Percentiles rank a stretch among this genome's conserved stretches.
phyloP scores from a whole-genome alignment of 2,888 invertebrate genomes.

The Antheraea yamamai region DNA sequence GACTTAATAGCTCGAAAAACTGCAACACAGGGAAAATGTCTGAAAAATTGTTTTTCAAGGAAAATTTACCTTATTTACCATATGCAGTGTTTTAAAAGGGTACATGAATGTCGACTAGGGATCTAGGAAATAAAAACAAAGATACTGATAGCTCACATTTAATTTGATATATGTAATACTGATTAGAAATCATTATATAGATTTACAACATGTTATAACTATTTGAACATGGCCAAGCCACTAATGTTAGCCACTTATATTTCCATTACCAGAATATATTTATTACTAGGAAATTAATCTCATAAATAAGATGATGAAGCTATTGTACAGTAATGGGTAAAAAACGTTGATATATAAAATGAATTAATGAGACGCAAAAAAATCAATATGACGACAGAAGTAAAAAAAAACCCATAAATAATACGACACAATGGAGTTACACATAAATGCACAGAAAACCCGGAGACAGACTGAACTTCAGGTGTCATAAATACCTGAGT shows the following conservation, averaged over 20 bases:
- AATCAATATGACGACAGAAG: not conserved
- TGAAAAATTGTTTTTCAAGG: not conserved
- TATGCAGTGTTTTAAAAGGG: not conserved
- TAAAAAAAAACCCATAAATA: not conserved
- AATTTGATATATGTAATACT: slow-evolving; percentile 39
- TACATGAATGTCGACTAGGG: not conserved
- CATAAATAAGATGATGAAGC: not conserved
- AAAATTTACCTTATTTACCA: too few species aligned
- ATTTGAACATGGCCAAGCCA: not conserved
- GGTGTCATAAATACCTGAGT: slow-evolving; percentile 21
- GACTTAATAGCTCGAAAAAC: not conserved
- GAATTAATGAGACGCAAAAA: not conserved
- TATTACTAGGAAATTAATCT: not conserved
- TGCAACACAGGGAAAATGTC: not conserved
- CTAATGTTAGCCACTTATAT: not conserved
- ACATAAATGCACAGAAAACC: not conserved
- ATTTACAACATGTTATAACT: not conserved
- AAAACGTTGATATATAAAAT: not conserved
- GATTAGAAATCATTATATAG: slow-evolving; percentile 38
- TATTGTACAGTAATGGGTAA: not conserved
- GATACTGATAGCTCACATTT: not conserved
- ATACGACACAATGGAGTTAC: not conserved
- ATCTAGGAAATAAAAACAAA: slow-evolving; percentile 6
- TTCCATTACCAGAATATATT: not conserved
- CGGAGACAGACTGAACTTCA: not conserved